Evolutionary conservation across 2,113 vertebrate species (phyloP), one percentile per base, ranked within the genome.

Genomic region (Rafetus swinhoei): DNA sequence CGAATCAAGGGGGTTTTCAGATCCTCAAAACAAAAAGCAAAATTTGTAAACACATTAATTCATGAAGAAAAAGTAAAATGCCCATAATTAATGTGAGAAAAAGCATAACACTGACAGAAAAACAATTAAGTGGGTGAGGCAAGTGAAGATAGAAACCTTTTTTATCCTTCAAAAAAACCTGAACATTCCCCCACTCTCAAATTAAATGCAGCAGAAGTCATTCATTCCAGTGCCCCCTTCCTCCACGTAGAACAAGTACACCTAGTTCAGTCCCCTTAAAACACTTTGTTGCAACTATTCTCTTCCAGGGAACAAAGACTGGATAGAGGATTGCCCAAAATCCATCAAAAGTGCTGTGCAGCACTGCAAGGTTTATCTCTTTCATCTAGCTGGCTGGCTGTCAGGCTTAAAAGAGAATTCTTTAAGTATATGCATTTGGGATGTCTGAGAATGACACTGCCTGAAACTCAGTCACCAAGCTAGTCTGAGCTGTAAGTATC

Each of bases 1-100:
- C 50, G 96, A 93, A 87, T 98, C 98, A 5, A 96, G 91, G 11
- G 92, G 95, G 89, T 97, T 98, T 96, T 98, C 98, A 81, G 96
- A 88, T 95, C 98, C 98, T 98, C 81, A 91, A 84, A 35, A 8
- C 6, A 9, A 27, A n/a, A 87, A 72, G 2, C 32, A 86, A 87
- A 16, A 62, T 7, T 56, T 76, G n/a, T 69, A 77, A 77, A 45
- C 24, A 13, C 72, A 77, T 77, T 77, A 13, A 27, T 50, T 77
- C 21, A 13, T 29, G 12, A 22, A 29, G 12, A 24, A 6, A 19
- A 22, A 16, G 3, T n/a, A 2, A 32, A 4, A 82, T n/a, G 27
- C 39, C 52, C 16, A 9, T 21, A n/a, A 60, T 62, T 24, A 52
- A 60, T 25, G 21, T 27, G 57, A 18, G 21, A 39, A 50, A 52